phyloP scores from a whole-genome alignment of 2,113 vertebrate species.

The Craseonycteris thonglongyai region DNA sequence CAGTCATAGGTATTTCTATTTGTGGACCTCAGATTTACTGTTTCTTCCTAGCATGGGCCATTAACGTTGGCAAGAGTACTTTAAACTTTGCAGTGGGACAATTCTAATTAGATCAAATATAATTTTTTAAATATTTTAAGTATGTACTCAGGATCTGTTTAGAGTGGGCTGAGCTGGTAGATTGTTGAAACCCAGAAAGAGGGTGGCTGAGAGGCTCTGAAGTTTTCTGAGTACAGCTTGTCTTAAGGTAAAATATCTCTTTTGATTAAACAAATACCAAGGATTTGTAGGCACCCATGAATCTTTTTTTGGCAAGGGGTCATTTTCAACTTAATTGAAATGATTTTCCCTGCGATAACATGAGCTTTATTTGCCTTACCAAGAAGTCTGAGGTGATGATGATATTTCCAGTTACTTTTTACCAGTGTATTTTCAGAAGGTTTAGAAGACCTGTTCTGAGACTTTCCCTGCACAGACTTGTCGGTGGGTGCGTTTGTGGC shows the following conservation, averaged over 20 bases:
- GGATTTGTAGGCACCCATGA: neutral
- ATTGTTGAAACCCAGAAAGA: neutral
- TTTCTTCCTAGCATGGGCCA: neutral
- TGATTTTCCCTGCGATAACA: neutral
- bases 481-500: neutral
- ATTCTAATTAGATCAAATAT: neutral
- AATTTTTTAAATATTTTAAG: neutral
- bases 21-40: neutral
- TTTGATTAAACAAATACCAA: neutral
- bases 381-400: neutral
- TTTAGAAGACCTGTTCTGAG: neutral
- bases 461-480: neutral
- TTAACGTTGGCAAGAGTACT: neutral
- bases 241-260: neutral
- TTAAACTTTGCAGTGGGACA: neutral
- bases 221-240: neutral
- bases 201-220: neutral
- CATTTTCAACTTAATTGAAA: constrained; percentile 12
- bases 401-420: neutral
- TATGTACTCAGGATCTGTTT: neutral
- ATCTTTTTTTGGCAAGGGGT: neutral
- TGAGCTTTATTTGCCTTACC: neutral
- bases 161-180: neutral
- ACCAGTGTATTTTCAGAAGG: neutral
- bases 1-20: neutral